A percentile compares a stretch with the other conserved stretches of the same genome.
phyloP scores from a whole-genome alignment of 2,113 vertebrate species.

The Labrus mixtus region DNA sequence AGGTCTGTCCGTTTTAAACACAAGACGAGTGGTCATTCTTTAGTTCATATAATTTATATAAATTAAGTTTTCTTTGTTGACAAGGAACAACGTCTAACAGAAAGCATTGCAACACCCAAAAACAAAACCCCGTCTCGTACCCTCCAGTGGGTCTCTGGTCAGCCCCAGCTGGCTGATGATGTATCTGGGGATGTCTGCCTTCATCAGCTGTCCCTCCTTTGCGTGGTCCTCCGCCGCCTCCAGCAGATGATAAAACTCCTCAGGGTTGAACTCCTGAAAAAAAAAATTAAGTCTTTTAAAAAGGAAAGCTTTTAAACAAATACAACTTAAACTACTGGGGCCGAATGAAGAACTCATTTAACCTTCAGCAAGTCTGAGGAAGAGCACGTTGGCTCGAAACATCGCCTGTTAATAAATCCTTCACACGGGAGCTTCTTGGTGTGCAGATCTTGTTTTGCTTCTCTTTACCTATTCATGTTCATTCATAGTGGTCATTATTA shows the following conservation, averaged over 20 bases:
- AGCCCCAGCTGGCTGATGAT: slow-evolving; percentile 98
- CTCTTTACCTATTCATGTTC: too few species aligned
- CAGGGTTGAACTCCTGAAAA: slow-evolving; percentile 96
- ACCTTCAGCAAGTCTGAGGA: too few species aligned
- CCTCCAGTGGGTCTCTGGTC: slow-evolving; percentile 97
- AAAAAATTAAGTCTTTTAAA: background rate
- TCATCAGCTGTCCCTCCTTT: slow-evolving; percentile 98
- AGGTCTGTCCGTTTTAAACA: too few species aligned
- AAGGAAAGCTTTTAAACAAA: background rate
- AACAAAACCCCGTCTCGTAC: slow-evolving; percentile 82
- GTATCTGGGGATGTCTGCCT: slow-evolving; percentile 96
- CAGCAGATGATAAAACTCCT: slow-evolving; percentile 98
- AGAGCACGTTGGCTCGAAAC: too few species aligned
- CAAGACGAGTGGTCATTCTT: too few species aligned
- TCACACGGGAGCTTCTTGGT: too few species aligned
- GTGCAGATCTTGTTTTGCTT: too few species aligned
- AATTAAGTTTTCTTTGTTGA: background rate
- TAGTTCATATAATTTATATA: too few species aligned
- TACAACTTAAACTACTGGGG: background rate
- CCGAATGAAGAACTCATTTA: too few species aligned
- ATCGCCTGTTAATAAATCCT: too few species aligned
- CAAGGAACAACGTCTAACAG: background rate
- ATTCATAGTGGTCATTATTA: too few species aligned
- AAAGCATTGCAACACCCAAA: background rate
- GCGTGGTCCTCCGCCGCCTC: slow-evolving; percentile 99